Evolutionary conservation across 1,140 invertebrate genomes (phyloP).

Genomic region (Drosophila willistoni): DNA sequence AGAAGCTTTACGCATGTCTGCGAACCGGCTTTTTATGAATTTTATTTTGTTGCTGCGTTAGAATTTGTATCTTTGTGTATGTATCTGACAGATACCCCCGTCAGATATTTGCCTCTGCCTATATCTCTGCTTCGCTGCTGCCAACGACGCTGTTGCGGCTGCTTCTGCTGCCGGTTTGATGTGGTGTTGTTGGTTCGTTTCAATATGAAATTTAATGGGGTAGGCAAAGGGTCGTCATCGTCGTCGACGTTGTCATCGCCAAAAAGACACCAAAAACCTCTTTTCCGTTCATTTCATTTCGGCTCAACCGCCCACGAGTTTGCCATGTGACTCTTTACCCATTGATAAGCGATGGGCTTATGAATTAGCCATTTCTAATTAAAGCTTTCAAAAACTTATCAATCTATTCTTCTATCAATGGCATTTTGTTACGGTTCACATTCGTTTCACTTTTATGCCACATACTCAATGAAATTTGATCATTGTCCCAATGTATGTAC

Average conservation of each 20-base stretch:
- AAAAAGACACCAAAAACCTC: slow-evolving; percentile 12
- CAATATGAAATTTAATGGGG: slow-evolving; percentile 75
- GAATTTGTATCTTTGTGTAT: slow-evolving; percentile 57
- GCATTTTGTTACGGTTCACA: not conserved
- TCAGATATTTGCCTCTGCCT: slow-evolving; percentile 21
- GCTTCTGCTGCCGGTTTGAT: slow-evolving; percentile 8
- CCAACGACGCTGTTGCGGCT: slow-evolving; percentile 13
- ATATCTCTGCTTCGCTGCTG: not conserved
- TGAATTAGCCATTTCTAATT: slow-evolving; percentile 40
- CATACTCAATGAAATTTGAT: slow-evolving; percentile 4
- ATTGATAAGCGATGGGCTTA: slow-evolving; percentile 41
- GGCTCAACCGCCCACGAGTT: slow-evolving; percentile 35
- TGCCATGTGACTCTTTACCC: slow-evolving; percentile 41
- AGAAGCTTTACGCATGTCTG: slow-evolving; percentile 67
- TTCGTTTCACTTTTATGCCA: not conserved
- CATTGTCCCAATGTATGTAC: not conserved
- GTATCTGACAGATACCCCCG: slow-evolving; percentile 38
- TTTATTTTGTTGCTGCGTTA: slow-evolving; percentile 42
- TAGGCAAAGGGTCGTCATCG: slow-evolving; percentile 63
- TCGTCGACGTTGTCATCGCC: not conserved
- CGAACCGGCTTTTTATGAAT: slow-evolving; percentile 67
- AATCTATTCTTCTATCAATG: not conserved
- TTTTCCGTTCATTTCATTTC: not conserved
- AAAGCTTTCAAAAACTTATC: slow-evolving; percentile 4
- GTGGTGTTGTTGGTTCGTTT: slow-evolving; percentile 29